Conservation (phyloP, 2,113 vertebrate species). For the Sakesphorus luctuosus region DNA sequence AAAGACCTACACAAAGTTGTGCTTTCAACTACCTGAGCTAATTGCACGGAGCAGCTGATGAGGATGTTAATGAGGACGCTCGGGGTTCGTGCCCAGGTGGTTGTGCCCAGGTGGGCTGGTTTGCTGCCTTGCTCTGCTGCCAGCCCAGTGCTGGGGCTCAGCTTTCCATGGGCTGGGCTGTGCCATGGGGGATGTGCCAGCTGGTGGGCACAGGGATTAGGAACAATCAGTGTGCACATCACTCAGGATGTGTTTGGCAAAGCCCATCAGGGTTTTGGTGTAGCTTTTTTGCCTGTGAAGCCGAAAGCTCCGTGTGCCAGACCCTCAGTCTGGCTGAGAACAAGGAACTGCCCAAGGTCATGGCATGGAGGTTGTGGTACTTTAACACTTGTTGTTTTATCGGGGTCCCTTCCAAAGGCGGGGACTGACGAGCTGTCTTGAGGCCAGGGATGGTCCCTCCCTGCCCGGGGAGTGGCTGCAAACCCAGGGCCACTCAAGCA, state of each 20-base stretch:
- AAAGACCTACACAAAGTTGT: not conserved
- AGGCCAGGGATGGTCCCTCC: not conserved
- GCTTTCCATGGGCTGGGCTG: fast-evolving
- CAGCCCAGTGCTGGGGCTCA: not conserved
- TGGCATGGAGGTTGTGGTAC: fast-evolving
- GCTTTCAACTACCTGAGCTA: not conserved
- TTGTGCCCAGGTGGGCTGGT: not conserved
- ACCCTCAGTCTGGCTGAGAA: not conserved
- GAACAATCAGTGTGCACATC: not conserved
- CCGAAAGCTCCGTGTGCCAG: not conserved
- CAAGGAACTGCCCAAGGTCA: not conserved
- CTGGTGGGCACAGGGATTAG: not conserved
- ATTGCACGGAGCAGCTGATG: fast-evolving
- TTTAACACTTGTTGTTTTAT: not conserved
- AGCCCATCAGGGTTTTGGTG: not conserved
- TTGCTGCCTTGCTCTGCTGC: not conserved
- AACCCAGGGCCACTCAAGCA: fast-evolving
- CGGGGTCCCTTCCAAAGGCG: not conserved
- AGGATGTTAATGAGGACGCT: not conserved
- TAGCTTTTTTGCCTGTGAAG: not conserved
- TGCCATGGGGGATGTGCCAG: fast-evolving
- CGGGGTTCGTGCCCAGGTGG: not conserved
- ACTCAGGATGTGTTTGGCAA: not conserved
- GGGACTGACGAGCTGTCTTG: not conserved
- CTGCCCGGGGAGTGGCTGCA: not conserved